Percentiles rank a stretch among this genome's conserved stretches.
Evolutionary conservation across 2,113 vertebrate species (phyloP).

Genomic region (Corythaixoides concolor): DNA sequence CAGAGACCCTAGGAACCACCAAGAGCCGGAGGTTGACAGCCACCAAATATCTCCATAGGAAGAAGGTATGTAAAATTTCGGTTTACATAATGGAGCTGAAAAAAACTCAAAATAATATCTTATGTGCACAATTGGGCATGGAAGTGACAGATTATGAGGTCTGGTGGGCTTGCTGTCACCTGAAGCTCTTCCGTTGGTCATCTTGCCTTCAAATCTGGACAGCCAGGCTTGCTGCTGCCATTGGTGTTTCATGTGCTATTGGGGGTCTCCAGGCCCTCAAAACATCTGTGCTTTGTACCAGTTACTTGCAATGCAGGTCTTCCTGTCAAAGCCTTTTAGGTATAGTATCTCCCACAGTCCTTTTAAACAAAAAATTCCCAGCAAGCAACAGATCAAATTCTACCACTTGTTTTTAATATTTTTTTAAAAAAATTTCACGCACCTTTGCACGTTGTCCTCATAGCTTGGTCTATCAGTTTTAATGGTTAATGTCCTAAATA

Average conservation of each 20-base stretch:
- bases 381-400: background rate
- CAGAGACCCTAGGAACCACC: background rate
- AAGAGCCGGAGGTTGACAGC: background rate
- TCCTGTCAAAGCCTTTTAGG: background rate
- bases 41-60: background rate
- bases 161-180: background rate
- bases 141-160: background rate
- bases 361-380: background rate
- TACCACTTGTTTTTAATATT: background rate
- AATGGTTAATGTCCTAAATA: background rate
- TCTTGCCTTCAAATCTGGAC: fast-evolving
- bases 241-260: background rate
- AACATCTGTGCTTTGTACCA: background rate
- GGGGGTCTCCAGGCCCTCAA: background rate
- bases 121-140: background rate
- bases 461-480: background rate
- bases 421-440: background rate
- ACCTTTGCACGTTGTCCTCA: background rate
- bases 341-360: background rate
- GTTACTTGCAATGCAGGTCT: background rate
- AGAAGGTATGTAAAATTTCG: background rate
- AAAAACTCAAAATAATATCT: background rate
- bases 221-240: background rate
- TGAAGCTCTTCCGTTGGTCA: background rate
- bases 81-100: background rate